Evolutionary conservation across 2,797 vertebrate genomes (phyloP), one percentile per base, ranked within the genome.

Genomic region (Odontamblyopus lacepedii): DNA sequence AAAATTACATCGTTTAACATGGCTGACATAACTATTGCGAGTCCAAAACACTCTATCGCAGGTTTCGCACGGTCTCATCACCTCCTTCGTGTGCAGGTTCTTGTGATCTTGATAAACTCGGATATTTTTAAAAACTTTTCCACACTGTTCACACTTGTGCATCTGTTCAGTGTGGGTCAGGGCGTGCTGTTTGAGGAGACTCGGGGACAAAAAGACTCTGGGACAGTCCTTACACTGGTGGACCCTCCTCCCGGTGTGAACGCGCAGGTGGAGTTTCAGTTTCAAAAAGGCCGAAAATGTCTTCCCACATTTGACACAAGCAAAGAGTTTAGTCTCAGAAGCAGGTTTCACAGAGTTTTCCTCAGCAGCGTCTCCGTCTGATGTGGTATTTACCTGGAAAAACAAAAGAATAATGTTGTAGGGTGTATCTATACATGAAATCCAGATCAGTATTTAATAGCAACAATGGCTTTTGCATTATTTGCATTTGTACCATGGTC

Each of bases 221-320:
- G 32, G 32, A 41, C 62, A 63, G 35, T 63, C 62, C 35, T 41
- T 63, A 19, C 62, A 63, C 19, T 19, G 32, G 35, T 63, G 62
- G 7, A 63, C 35, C 4, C 30, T n/a, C 19, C 62, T 19, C 19
- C 62, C 62, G 11, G 62, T 38, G 62, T 63, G 62, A 11, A 63
- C 19, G 62, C 62, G 62, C 35, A 63, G 62, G 62, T 63, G 62
- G 19, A 63, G 62, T 11, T n/a, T n/a, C 32, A 63, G 62, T n/a
- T 63, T 63, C 38, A 63, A 9, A 11, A 63, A 63, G 12, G 32
- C 32, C 5, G 62, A 35, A 44, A 63, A 63, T 0, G 62, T 63
- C 62, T 44, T 41, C 9, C 62, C 62, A 26, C 62, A 63, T 63
- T 63, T 63, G 62, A 44, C 38, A 11, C 62, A 63, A 12, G 62